Percentiles rank a stretch among this genome's conserved stretches.
Conservation (phyloP, 2,797 vertebrate genomes). For the Dendrocincla fuliginosa region DNA sequence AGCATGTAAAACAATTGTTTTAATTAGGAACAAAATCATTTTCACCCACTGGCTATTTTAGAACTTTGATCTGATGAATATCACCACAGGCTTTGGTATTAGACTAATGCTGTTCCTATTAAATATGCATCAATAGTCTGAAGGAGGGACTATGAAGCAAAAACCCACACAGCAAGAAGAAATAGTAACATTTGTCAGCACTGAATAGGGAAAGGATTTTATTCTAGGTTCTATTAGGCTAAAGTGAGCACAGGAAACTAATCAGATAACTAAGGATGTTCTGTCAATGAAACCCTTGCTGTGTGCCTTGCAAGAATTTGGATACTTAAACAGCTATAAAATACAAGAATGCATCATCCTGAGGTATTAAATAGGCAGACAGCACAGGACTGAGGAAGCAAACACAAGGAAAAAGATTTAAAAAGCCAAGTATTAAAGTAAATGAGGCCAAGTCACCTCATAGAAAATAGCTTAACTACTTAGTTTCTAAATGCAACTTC, state of each 20-base stretch:
- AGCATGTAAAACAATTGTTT: conserved; percentile 38
- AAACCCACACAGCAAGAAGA: background rate
- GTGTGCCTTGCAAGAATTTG: background rate
- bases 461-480: background rate
- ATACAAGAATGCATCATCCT: background rate
- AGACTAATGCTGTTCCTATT: background rate
- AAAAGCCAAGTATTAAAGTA: background rate
- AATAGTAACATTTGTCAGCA: background rate
- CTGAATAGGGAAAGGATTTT: background rate
- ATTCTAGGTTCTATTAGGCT: background rate
- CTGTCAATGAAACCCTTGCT: background rate
- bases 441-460: background rate
- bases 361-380: background rate
- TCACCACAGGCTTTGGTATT: background rate
- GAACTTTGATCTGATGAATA: conserved; percentile 26
- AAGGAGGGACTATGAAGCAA: background rate
- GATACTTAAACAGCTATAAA: background rate
- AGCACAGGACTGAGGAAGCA: background rate
- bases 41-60: background rate
- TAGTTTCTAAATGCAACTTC: background rate
- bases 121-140: background rate
- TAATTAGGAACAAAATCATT: conserved; percentile 38
- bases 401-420: background rate
- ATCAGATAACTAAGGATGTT: background rate
- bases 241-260: background rate